phyloP scores from a whole-genome alignment of 2,113 vertebrate genomes.

The Sphyrna mokarran region DNA sequence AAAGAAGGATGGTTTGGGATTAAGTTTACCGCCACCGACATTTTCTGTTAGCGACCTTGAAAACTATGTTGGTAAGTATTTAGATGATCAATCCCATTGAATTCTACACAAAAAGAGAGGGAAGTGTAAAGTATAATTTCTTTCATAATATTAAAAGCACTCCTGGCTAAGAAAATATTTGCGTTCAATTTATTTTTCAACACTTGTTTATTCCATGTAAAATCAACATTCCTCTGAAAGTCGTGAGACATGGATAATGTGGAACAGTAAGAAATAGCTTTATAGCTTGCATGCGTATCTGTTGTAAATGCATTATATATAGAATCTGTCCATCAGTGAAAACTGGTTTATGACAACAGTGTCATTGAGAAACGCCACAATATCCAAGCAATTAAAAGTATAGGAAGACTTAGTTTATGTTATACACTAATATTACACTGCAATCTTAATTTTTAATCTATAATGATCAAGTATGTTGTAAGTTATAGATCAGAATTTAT shows the following conservation, averaged over 20 bases:
- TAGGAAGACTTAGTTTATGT: not conserved
- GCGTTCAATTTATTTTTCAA: not conserved
- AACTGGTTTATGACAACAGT: not conserved
- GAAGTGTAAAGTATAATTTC: not conserved
- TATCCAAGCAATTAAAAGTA: not conserved
- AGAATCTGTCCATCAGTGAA: not conserved
- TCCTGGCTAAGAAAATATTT: not conserved
- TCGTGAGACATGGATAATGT: not conserved
- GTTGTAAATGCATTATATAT: not conserved
- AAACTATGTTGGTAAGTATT: conserved; percentile 82
- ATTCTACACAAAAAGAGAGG: not conserved
- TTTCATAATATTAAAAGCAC: not conserved
- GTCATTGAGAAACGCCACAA: not conserved
- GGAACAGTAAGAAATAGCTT: not conserved
- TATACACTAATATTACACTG: not conserved
- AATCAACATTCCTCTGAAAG: not conserved
- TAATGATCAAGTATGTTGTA: not conserved
- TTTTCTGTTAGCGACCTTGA: conserved; percentile 97
- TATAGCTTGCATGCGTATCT: not conserved
- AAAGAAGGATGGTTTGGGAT: conserved; percentile 86
- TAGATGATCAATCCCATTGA: not conserved
- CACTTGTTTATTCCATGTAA: not conserved
- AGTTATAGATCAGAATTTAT: not conserved
- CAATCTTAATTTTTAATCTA: not conserved
- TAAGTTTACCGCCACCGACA: conserved; percentile 83